Evolutionary conservation across 2,113 vertebrate species (phyloP).

Genomic region (Osmerus mordax): DNA sequence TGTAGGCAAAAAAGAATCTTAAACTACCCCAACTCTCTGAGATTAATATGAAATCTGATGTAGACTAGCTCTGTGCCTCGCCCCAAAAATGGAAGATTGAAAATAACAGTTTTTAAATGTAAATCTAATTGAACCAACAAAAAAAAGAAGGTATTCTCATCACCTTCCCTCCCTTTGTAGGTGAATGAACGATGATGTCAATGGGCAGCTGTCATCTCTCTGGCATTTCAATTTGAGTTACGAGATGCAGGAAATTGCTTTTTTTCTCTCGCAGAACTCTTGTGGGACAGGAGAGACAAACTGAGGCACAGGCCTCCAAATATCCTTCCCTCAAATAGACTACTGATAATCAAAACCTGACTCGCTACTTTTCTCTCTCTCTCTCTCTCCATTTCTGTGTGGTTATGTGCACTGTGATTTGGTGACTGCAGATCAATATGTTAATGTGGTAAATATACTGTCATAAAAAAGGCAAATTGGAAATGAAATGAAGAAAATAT

Average conservation of each 20-base stretch:
- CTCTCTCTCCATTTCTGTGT: neutral
- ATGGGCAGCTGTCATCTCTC: constrained; percentile 52
- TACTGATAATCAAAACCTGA: constrained; percentile 2
- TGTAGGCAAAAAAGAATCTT: constrained; percentile 56
- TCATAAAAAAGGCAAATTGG: neutral
- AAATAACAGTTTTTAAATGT: constrained; percentile 55
- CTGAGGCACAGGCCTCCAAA: constrained; percentile 17
- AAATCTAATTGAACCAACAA: constrained; percentile 42
- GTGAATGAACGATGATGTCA: constrained; percentile 39
- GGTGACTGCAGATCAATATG: neutral
- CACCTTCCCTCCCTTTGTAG: constrained; percentile 24
- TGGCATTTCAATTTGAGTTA: constrained; percentile 66
- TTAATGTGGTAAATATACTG: constrained; percentile 1
- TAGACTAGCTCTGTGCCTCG: constrained; percentile 37
- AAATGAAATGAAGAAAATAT: neutral
- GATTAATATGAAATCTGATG: constrained; percentile 60
- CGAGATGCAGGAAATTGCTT: constrained; percentile 59
- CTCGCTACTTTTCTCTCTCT: too few species aligned
- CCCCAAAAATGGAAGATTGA: constrained; percentile 40
- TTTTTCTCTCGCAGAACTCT: constrained; percentile 33
- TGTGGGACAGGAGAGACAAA: constrained; percentile 19
- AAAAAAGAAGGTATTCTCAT: constrained; percentile 16
- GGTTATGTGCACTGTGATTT: constrained; percentile 3
- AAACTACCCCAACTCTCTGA: constrained; percentile 30
- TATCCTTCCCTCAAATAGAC: constrained; percentile 5